Evolutionary conservation across 2,113 vertebrate genomes (phyloP).

Genomic region (Puma concolor): DNA sequence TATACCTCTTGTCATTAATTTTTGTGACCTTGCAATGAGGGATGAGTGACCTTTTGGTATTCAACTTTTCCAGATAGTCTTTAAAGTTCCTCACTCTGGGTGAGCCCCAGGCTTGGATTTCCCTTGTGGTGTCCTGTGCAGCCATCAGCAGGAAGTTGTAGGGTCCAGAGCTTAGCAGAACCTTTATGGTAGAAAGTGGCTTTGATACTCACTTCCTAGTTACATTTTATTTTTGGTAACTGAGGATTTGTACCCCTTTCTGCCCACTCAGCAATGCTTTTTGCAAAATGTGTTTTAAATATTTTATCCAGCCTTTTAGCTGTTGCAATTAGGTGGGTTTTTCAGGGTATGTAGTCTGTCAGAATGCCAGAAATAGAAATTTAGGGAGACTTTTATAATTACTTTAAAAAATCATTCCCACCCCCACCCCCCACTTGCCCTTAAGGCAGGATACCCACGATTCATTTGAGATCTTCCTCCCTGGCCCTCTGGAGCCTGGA

Average conservation of each 20-base stretch:
- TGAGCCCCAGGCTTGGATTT: neutral
- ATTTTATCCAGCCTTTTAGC: neutral
- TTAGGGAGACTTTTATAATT: neutral
- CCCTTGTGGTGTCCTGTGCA: no score
- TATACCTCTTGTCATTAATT: neutral
- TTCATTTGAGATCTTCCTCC: neutral
- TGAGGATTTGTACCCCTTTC: neutral
- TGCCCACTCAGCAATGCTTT: neutral
- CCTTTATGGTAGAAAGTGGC: neutral
- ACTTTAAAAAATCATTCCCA: neutral
- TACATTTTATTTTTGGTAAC: neutral
- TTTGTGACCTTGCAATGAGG: neutral
- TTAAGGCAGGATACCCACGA: neutral
- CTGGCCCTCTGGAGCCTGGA: neutral
- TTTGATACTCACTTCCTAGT: neutral
- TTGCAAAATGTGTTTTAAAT: neutral
- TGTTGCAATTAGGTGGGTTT: neutral
- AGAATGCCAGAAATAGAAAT: neutral
- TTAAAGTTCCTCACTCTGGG: neutral
- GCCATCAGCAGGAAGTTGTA: accelerated
- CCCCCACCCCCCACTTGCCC: accelerated
- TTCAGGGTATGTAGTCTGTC: neutral
- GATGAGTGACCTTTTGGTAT: neutral
- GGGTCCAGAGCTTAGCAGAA: neutral
- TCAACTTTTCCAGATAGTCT: neutral